Evolutionary conservation across 1,140 invertebrate species (phyloP).

Genomic region (Trachelipus rathkii): DNA sequence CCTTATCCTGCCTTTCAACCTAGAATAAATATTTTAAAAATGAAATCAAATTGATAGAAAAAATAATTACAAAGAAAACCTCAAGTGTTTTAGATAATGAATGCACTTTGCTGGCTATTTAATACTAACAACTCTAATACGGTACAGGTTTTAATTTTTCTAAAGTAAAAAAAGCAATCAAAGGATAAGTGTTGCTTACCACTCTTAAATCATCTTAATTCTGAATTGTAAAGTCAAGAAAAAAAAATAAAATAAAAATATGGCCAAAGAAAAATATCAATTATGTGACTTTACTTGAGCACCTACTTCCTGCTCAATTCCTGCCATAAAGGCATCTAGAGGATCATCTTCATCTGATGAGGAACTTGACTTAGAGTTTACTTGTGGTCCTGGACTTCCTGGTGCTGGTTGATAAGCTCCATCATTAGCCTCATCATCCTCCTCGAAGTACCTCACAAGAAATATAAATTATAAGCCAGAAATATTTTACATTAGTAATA

Average conservation of each 20-base stretch:
- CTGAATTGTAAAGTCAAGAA: too few relatives aligned
- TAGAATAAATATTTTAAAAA: neutral
- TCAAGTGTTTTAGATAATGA: conserved; percentile 40
- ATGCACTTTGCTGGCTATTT: neutral
- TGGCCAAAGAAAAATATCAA: conserved; percentile 34
- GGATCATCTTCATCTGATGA: conserved; percentile 90
- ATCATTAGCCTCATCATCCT: conserved; percentile 52
- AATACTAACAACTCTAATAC: too few relatives aligned
- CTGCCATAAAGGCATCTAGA: conserved; percentile 96
- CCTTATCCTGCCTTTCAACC: neutral
- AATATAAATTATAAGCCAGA: too few relatives aligned
- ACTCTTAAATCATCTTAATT: too few relatives aligned
- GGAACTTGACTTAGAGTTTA: conserved; percentile 53
- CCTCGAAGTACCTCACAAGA: conserved; percentile 50
- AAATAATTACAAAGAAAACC: conserved; percentile 32
- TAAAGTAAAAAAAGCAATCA: too few relatives aligned
- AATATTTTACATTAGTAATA: too few relatives aligned
- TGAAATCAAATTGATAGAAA: too few relatives aligned
- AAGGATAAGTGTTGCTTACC: too few relatives aligned
- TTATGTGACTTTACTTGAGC: conserved; percentile 32
- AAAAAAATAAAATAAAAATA: conserved; percentile 19
- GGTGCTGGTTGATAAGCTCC: conserved; percentile 74
- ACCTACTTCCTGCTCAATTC: conserved; percentile 73
- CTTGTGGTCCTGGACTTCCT: conserved; percentile 65
- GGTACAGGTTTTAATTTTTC: too few relatives aligned